Percentiles rank a stretch among this genome's conserved stretches.
phyloP scores from a whole-genome alignment of 2,888 invertebrate genomes.

The Leptinotarsa haldemani region DNA sequence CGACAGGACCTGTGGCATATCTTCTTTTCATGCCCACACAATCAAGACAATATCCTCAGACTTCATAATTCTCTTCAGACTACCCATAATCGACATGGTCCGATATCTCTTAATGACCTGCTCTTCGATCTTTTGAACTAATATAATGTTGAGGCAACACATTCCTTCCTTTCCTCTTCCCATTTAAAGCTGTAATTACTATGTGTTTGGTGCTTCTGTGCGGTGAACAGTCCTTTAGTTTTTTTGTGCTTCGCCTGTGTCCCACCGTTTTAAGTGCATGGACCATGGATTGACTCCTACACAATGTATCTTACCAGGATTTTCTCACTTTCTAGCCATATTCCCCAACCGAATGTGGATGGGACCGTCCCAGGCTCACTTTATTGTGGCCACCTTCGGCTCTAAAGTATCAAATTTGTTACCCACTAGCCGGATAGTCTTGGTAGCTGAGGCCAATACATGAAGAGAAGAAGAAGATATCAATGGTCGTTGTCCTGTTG shows the following conservation, averaged over 20 bases:
- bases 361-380: not conserved
- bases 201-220: no score
- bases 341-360: not conserved
- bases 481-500: no score
- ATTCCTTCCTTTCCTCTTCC: not conserved
- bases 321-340: not conserved
- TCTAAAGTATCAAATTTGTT: not conserved
- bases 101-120: not conserved
- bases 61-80: not conserved
- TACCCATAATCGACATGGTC: not conserved
- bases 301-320: not conserved
- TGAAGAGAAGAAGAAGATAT: not conserved
- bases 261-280: not conserved
- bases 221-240: no score
- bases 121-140: not conserved
- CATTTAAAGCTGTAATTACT: no score
- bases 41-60: not conserved
- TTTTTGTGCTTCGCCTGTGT: no score
- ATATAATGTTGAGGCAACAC: not conserved
- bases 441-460: not conserved
- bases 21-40: not conserved
- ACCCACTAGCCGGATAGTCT: not conserved
- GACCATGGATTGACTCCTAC: no score
- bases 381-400: not conserved
- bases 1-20: not conserved